Evolutionary conservation across 2,113 vertebrate genomes (phyloP), one percentile per base, ranked within the genome.

Genomic region (Brachyhypopomus occidentalis): DNA sequence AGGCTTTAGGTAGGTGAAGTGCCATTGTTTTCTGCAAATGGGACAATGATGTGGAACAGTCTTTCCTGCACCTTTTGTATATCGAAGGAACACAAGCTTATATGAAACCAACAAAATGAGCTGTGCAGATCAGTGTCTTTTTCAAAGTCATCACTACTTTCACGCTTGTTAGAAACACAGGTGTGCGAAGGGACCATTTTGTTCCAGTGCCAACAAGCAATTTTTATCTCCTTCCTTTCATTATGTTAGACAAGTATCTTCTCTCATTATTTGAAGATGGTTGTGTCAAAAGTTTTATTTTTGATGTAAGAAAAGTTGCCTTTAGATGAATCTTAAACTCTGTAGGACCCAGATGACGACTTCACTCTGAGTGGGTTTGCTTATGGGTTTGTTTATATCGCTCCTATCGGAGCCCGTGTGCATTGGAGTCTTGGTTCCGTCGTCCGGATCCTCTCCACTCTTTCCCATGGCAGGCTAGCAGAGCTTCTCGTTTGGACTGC

Each of bases 281-380:
- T 52, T 52, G 11, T 75, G 59, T 74, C 25, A 45, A 27, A 58
- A 20, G 22, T 86, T 84, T 19, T 89, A 86, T 83, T 80, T 89
- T 88, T 89, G 88, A 91, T 86, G 89, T 80, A 86, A 87, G 75
- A 90, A 91, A 87, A 84, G 86, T 91, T 93, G 91, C 92, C 92
- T 91, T 91, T 80, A 92, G 90, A 87, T 90, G 86, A 90, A 88
- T 92, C 79, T 87, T 75, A 86, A 85, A 52, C 88, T 83, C 88
- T 91, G 88, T 89, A 83, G 83, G 88, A 89, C 92, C 92, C 90
- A 87, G 87, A 93, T 93, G 92, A 94, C 89, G 92, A 91, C 92
- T 80, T 23, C 66, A 86, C 89, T 93, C 92, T 91, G 92, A 93
- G 78, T 85, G 86, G 91, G 91, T 89, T 91, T 83, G 89, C 91